Conservation (phyloP, 2,888 invertebrate genomes). For the Pseudococcus longispinus region DNA sequence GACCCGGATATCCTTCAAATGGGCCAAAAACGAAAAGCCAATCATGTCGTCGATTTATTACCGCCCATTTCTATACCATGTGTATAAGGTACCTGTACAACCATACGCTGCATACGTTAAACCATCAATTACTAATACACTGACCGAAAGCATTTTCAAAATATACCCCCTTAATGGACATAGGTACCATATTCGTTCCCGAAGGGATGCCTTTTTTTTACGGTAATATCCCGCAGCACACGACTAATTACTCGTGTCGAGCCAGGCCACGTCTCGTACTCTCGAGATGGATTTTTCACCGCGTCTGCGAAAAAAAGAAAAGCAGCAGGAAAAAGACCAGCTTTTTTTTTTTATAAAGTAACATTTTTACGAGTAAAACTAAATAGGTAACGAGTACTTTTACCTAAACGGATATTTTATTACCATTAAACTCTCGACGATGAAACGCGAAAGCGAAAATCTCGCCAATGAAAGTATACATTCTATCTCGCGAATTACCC, state of each 20-base stretch:
- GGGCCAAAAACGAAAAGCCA: conserved; percentile 26
- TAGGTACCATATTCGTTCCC: not conserved
- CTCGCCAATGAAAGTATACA: not conserved
- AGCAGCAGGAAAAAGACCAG: not conserved
- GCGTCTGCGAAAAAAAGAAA: not conserved
- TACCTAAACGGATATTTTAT: conserved; percentile 5
- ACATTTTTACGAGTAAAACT: not conserved
- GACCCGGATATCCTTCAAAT: conserved; percentile 31
- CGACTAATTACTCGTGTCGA: not conserved
- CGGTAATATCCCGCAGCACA: not conserved
- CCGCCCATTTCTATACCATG: not conserved
- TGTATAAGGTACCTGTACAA: not conserved
- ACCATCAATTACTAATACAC: not conserved
- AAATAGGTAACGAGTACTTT: not conserved
- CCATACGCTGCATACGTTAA: not conserved
- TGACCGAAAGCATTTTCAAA: not conserved
- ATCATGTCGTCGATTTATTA: conserved; percentile 17
- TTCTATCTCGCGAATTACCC: conserved; percentile 1
- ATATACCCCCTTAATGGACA: not conserved
- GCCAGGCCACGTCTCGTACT: not conserved
- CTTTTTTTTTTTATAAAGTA: not conserved
- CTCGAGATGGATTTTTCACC: not conserved
- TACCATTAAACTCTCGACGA: not conserved
- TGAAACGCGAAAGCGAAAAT: conserved; percentile 6
- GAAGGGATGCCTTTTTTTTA: not conserved